Percentiles rank a stretch among this genome's conserved stretches.
Evolutionary conservation across 2,797 vertebrate genomes (phyloP).

Genomic region (Stomatorhinus walkeri): DNA sequence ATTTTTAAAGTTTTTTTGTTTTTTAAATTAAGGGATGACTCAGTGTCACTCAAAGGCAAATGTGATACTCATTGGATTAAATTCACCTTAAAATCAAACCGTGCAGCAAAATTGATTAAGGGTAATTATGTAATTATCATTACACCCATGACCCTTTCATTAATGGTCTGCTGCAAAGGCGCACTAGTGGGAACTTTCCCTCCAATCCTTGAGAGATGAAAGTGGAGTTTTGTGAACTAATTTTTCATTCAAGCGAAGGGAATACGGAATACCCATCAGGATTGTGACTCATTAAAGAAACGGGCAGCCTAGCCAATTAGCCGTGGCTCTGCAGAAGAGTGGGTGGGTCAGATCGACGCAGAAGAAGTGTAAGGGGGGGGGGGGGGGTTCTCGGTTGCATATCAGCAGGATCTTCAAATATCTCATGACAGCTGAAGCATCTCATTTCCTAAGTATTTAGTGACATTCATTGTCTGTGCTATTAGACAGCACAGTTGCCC

Average conservation of each 20-base stretch:
- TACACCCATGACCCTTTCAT: background rate
- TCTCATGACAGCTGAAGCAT: background rate
- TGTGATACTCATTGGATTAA: background rate
- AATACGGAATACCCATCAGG: background rate
- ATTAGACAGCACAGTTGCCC: background rate
- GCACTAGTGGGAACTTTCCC: background rate
- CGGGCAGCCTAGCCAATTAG: background rate
- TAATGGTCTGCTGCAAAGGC: constrained; percentile 3
- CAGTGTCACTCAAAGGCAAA: background rate
- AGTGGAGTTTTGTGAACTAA: background rate
- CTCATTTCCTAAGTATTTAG: background rate
- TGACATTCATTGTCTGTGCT: background rate
- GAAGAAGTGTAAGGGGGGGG: background rate
- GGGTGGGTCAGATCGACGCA: background rate
- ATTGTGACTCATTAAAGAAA: background rate
- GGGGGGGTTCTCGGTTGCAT: background rate
- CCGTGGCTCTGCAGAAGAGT: background rate
- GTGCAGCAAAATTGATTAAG: constrained; percentile 2
- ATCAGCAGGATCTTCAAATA: background rate
- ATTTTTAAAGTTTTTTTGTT: background rate
- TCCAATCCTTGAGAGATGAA: background rate
- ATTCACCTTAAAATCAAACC: background rate
- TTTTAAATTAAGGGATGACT: background rate
- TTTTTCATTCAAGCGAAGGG: constrained; percentile 18
- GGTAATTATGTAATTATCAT: constrained; percentile 5